A percentile compares a stretch with the other conserved stretches of the same genome.
These are phyloP conservation scores for Hypena proboscidalis DNA, from an alignment of 2,888 invertebrate genomes.

Conservation along the genomic window DNA sequence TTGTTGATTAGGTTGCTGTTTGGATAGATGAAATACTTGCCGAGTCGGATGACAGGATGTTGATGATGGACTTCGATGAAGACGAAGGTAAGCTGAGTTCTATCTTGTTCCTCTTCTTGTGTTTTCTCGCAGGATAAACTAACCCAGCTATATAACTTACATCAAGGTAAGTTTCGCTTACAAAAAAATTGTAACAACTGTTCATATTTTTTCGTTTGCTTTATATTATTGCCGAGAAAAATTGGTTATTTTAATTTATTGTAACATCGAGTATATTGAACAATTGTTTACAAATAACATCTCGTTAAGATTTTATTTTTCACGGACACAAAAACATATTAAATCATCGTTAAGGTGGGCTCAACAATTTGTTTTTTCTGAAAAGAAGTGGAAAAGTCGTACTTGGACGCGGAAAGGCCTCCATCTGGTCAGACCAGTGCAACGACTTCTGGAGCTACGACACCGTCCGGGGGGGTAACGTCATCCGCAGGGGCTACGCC, in stretches of 20 bases:
- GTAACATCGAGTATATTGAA: slow-evolving; percentile 44
- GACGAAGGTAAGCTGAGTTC: slow-evolving; percentile 75
- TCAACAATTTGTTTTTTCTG: slow-evolving; percentile 39
- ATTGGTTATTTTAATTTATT: slow-evolving; percentile 10
- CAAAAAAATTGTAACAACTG: slow-evolving; percentile 70
- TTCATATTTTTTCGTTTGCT: slow-evolving; percentile 40
- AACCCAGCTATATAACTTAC: too few species aligned
- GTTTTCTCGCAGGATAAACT: too few species aligned
- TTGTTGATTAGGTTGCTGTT: slow-evolving; percentile 62
- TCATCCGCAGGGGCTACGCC: not conserved
- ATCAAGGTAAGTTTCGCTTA: slow-evolving; percentile 57
- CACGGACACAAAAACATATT: slow-evolving; percentile 38
- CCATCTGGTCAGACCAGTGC: slow-evolving; percentile 7
- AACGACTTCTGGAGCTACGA: slow-evolving; percentile 4
- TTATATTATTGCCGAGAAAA: slow-evolving; percentile 30
- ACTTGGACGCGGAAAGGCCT: slow-evolving; percentile 40
- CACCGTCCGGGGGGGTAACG: not conserved
- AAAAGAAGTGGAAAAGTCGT: slow-evolving; percentile 67
- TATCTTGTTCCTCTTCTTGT: too few species aligned
- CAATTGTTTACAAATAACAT: slow-evolving; percentile 59
- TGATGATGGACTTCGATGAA: slow-evolving; percentile 81
- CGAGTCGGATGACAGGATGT: slow-evolving; percentile 78
- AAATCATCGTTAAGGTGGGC: slow-evolving; percentile 40
- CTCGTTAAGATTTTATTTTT: slow-evolving; percentile 42
- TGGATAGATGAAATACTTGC: slow-evolving; percentile 78